phyloP scores from a whole-genome alignment of 2,888 invertebrate genomes.

The Ephialtes manifestator region DNA sequence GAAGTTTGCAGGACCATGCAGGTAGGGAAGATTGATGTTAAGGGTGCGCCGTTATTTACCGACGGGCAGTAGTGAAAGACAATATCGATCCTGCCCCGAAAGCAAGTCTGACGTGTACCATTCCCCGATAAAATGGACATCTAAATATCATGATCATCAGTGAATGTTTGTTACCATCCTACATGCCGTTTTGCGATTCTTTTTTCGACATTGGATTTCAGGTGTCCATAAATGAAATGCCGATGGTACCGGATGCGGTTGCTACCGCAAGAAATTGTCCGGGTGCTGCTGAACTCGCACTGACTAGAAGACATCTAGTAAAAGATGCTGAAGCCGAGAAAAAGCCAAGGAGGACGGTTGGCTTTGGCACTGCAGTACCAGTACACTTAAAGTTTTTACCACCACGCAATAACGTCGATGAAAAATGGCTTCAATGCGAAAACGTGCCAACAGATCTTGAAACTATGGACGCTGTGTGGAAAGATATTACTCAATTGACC shows the following conservation, averaged over 20 bases:
- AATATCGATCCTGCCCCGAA: conserved; percentile 5
- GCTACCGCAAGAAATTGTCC: conserved; percentile 87
- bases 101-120: not conserved
- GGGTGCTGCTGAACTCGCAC: conserved; percentile 86
- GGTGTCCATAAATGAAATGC: conserved; percentile 88
- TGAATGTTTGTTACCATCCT: not conserved
- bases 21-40: conserved; percentile 71
- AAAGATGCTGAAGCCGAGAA: conserved; percentile 87
- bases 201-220: conserved; percentile 52
- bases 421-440: conserved; percentile 88
- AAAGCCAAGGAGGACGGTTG: conserved; percentile 86
- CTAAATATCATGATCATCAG: not conserved
- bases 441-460: conserved; percentile 88
- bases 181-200: not conserved
- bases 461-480: conserved; percentile 89
- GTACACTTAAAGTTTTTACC: conserved; percentile 87
- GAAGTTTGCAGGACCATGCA: conserved; percentile 81
- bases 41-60: conserved; percentile 87
- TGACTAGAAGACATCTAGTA: conserved; percentile 87
- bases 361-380: conserved; percentile 88
- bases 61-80: conserved; percentile 77
- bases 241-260: conserved; percentile 88
- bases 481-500: conserved; percentile 88
- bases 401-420: conserved; percentile 87
- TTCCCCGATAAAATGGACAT: not conserved